A percentile compares a stretch with the other conserved stretches of the same genome.
phyloP scores from a whole-genome alignment of 1,140 invertebrate genomes.

The Diprion similis region DNA sequence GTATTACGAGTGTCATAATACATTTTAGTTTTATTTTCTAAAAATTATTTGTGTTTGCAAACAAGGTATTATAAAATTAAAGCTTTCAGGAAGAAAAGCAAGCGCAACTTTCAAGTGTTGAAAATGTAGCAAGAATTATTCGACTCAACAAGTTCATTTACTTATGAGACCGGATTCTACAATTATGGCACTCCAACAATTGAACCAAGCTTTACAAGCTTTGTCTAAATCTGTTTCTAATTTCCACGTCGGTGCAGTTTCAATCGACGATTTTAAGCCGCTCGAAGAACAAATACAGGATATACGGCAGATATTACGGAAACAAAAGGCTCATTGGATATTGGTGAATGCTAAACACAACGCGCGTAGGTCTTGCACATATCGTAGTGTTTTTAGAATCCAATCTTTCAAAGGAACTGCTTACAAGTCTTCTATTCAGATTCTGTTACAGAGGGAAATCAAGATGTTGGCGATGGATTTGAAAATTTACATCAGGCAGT shows the following conservation, averaged over 20 bases:
- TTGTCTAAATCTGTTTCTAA: slow-evolving; percentile 27
- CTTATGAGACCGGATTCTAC: too few relatives aligned
- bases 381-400: not conserved
- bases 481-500: slow-evolving; percentile 29
- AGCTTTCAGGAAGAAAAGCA: too few relatives aligned
- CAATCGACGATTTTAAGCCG: slow-evolving; percentile 41
- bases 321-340: slow-evolving; percentile 36
- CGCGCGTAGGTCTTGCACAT: slow-evolving; percentile 31
- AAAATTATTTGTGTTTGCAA: too few relatives aligned
- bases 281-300: slow-evolving; percentile 40
- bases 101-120: too few relatives aligned
- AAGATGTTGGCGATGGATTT: slow-evolving; percentile 12
- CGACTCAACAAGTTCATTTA: too few relatives aligned
- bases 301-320: slow-evolving; percentile 29
- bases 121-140: too few relatives aligned
- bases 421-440: slow-evolving; percentile 12
- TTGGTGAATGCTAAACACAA: slow-evolving; percentile 31
- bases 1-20: too few relatives aligned
- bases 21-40: too few relatives aligned
- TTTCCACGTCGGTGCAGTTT: slow-evolving; percentile 42
- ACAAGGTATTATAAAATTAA: too few relatives aligned
- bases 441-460: not conserved
- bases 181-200: not conserved
- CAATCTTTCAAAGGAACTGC: not conserved
- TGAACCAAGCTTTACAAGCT: slow-evolving; percentile 4